These are phyloP conservation scores for Phyllopteryx taeniolatus DNA, from an alignment of 2,113 vertebrate species.

Conservation along the genomic window DNA sequence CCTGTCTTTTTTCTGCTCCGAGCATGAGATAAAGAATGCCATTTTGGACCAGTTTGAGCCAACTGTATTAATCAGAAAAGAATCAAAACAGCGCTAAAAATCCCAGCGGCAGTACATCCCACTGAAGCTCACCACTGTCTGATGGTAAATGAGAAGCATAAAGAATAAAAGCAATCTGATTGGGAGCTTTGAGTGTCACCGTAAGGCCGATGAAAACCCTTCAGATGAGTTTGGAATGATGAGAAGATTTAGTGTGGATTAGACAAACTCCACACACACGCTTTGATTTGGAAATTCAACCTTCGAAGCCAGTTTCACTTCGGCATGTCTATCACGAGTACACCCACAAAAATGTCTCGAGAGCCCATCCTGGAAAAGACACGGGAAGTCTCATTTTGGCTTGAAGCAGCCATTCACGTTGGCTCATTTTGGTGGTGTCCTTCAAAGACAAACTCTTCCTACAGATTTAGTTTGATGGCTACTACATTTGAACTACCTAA, in stretches of 20 bases:
- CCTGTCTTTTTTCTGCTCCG: too few relatives aligned
- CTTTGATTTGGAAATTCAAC: background rate
- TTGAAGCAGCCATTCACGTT: background rate
- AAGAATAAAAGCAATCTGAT: constrained; percentile 1
- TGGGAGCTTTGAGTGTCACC: background rate
- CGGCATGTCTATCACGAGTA: background rate
- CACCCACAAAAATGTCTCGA: background rate
- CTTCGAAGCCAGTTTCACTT: background rate
- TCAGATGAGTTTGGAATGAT: background rate
- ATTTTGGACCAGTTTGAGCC: background rate
- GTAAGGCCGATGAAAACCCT: background rate
- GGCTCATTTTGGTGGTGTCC: background rate
- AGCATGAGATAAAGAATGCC: too few relatives aligned
- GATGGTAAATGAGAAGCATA: background rate
- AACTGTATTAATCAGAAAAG: background rate
- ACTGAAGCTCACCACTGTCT: background rate
- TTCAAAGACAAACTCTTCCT: background rate
- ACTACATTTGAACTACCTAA: too few relatives aligned
- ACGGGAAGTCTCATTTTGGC: background rate
- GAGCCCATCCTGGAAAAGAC: background rate
- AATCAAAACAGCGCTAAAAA: background rate
- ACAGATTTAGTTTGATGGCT: too few relatives aligned
- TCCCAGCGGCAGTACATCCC: background rate
- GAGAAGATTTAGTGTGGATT: background rate
- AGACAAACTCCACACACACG: background rate